Base-by-base conservation (phyloP, 2,797 vertebrate genomes). In the Micropoecilia bifurca region DNA sequence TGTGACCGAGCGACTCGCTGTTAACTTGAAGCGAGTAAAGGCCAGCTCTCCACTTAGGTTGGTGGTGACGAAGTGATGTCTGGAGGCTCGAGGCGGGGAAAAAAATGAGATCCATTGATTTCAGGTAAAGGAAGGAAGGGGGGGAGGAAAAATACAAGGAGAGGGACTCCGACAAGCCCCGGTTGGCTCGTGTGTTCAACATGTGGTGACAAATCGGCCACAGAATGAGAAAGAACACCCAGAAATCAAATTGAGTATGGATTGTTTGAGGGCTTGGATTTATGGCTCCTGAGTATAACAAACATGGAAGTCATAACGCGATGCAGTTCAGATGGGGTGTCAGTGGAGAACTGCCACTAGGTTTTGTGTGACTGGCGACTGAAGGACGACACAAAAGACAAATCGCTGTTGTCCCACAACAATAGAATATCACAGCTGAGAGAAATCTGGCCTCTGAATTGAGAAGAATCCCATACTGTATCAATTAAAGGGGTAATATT, bases 91-190 rank as follows among this genome's bases (percentile, higher is more conserved):
- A 59, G 41, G 43, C 41, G 79, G 14, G 25, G 10, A 81, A 87
- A 92, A 91, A 93, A 90, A 91, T 86, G 82, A 89, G 85, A 80
- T 84, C 78, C 89, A 95, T 94, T 91, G 94, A 94, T 95, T 91
- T 83, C 36, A 71, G 76, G 45, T 45, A 86, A 61, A 73, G 73
- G 77, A 69, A 74, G 59, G 43, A 75, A 74, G 78, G 80, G 75
- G 75, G 68, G 61, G 14, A 74, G 36, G 41, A 78, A 77, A 85
- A 30, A 55, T 59, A 84, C 74, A 83, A 85, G 91, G 71, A 71
- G 73, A 86, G 89, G 87, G 89, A 90, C 69, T 91, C 75, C 79
- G 71, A 86, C 78, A 76, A 74, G 89, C 84, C 94, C 87, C 89
- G 47, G 89, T 90, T 91, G 88, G 88, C 91, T 90, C 88, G 68